phyloP scores from a whole-genome alignment of 2,888 invertebrate genomes.

The Agrotis clavis region DNA sequence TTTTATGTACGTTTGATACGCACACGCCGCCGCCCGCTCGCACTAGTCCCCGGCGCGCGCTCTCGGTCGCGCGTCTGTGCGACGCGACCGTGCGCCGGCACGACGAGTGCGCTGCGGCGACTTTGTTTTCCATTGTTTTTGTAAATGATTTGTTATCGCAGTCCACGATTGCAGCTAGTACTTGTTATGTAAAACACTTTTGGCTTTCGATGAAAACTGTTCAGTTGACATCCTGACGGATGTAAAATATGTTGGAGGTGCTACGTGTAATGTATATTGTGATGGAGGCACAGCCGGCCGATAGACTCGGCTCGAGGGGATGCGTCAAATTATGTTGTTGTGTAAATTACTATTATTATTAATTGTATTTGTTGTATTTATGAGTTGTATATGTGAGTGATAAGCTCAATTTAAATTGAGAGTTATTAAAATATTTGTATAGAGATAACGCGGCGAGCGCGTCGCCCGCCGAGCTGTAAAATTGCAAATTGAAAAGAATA shows the following conservation, averaged over 20 bases:
- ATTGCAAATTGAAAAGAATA: constrained; percentile 76
- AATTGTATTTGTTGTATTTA: constrained; percentile 86
- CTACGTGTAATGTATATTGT: constrained; percentile 71
- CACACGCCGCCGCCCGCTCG: constrained; percentile 41
- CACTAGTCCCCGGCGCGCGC: constrained; percentile 27
- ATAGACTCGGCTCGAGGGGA: constrained; percentile 38
- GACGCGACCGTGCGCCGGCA: constrained; percentile 8
- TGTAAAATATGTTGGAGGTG: constrained; percentile 78
- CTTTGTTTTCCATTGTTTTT: constrained; percentile 67
- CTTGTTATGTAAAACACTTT: constrained; percentile 58
- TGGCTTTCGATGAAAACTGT: constrained; percentile 55
- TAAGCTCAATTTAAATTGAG: constrained; percentile 76
- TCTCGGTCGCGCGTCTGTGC: not conserved
- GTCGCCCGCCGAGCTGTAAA: constrained; percentile 64
- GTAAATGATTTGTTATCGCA: constrained; percentile 70
- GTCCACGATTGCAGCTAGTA: constrained; percentile 66
- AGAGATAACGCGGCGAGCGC: constrained; percentile 61
- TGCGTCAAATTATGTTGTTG: constrained; percentile 76
- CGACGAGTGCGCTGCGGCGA: constrained; percentile 41
- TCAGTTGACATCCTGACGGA: constrained; percentile 71
- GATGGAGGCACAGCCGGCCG: constrained; percentile 48
- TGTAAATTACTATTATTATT: constrained; percentile 84
- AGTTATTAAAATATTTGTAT: constrained; percentile 77
- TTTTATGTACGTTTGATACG: constrained; percentile 54
- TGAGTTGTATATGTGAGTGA: constrained; percentile 80